A percentile compares a stretch with the other conserved stretches of the same genome.
Evolutionary conservation across 2,888 invertebrate species (phyloP).

Genomic region (Drosophila rellima): DNA sequence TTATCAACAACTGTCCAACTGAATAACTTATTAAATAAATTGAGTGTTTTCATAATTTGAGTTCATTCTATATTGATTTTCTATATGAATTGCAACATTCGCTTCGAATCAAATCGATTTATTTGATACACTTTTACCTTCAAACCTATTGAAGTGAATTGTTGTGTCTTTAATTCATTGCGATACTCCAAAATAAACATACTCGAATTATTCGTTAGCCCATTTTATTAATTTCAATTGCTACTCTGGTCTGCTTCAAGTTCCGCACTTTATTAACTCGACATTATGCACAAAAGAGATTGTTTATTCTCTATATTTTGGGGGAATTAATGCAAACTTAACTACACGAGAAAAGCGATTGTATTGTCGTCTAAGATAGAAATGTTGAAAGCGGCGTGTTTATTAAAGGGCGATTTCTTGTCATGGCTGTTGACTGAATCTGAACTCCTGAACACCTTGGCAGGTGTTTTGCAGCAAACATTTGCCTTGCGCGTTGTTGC

Average conservation of each 20-base stretch:
- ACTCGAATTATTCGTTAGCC: no score
- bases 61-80: no score
- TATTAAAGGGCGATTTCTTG: slow-evolving; percentile 48
- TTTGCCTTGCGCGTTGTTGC: slow-evolving; percentile 34
- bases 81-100: no score
- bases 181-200: neutral
- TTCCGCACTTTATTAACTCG: neutral
- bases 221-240: neutral
- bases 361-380: slow-evolving; percentile 41
- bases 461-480: slow-evolving; percentile 60
- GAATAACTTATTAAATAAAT: no score
- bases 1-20: no score
- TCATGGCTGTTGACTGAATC: slow-evolving; percentile 12
- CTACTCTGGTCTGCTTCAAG: neutral
- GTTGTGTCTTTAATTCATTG: neutral
- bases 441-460: slow-evolving; percentile 28
- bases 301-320: no score
- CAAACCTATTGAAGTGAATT: neutral
- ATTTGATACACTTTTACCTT: neutral
- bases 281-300: neutral
- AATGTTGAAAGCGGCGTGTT: slow-evolving; percentile 61
- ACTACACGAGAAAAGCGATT: neutral
- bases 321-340: neutral
- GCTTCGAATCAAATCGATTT: no score
- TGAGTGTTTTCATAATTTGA: no score